phyloP scores from a whole-genome alignment of 2,888 invertebrate genomes.

The Temnothorax ravouxi region DNA sequence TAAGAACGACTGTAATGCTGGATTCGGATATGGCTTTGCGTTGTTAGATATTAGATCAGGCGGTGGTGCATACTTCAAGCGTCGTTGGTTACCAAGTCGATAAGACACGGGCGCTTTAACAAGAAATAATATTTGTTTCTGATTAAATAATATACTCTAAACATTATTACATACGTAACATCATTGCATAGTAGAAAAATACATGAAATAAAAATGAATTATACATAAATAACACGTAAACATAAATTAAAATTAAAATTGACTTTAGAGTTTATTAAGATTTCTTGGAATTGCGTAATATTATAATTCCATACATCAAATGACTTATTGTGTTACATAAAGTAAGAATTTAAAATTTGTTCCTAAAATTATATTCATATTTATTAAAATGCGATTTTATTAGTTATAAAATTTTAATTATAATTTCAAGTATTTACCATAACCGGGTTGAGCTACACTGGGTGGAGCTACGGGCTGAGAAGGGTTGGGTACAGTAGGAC shows the following conservation, averaged over 20 bases:
- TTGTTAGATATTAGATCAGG: conserved; percentile 89
- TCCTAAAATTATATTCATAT: background rate
- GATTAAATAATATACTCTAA: background rate
- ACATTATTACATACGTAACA: background rate
- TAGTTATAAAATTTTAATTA: background rate
- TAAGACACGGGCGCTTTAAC: conserved; percentile 86
- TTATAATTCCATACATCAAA: background rate
- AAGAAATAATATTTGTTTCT: background rate
- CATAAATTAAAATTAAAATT: background rate
- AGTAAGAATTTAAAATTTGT: background rate
- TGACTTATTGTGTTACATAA: background rate
- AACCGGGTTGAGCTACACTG: conserved; percentile 63
- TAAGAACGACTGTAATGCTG: conserved; percentile 54
- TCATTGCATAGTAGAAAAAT: background rate
- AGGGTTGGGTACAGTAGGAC: conserved; percentile 49
- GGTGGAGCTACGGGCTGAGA: conserved; percentile 71
- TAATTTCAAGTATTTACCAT: conserved; percentile 69
- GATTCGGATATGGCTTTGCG: conserved; percentile 65
- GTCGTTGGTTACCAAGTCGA: conserved; percentile 90
- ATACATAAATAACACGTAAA: too few relatives aligned
- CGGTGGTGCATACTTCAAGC: conserved; percentile 92
- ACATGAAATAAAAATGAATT: background rate
- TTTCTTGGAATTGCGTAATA: background rate
- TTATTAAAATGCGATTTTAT: background rate
- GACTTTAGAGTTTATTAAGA: background rate